Base-by-base conservation (phyloP, 2,113 vertebrate genomes). In the Camelus bactrianus region DNA sequence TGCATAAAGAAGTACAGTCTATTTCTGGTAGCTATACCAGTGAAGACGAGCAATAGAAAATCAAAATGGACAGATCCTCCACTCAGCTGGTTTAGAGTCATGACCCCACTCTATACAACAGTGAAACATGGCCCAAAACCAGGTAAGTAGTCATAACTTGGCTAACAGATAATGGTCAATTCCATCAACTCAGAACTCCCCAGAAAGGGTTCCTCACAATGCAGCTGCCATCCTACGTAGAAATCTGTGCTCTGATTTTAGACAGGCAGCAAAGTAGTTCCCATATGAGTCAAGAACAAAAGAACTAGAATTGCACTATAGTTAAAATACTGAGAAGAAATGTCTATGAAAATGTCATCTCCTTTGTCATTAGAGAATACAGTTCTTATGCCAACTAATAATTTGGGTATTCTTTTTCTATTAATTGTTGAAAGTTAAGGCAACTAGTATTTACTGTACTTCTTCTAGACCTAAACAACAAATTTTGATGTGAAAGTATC, bases 261-360 rank as follows among this genome's bases (percentile, higher is more conserved):
- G 11, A 62, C 69, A 35, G 62, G 17, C 20, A 85, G 60, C 83
- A 54, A 91, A 79, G 24, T 62, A 32, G 38, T 42, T 32, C 89
- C 19, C 50, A 82, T 30, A 19, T 38, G 30, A 95, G 14, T 77
- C 28, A 76, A 35, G 30, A 93, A 42, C 14, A 81, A 20, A 95
- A 65, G 52, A 93, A 50, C n/a, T 10, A 94, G 60, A 90, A 50
- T 20, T 26, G 4, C 46, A 81, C 0, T 54, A 3, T 2, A 35
- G 32, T 92, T 93, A 75, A 93, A 90, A 76, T 80, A 24, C 30
- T 67, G 8, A 76, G 52, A 64, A 82, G 54, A 95, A 97, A 80
- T 30, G 3, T 80, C 48, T 67, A 67, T 56, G 42, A 88, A 75
- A 91, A 92, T 26, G 38, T 92, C 26, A 65, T 60, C 42, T 67